Conservation (phyloP, 2,888 invertebrate species). For the Cerastis rubricosa region DNA sequence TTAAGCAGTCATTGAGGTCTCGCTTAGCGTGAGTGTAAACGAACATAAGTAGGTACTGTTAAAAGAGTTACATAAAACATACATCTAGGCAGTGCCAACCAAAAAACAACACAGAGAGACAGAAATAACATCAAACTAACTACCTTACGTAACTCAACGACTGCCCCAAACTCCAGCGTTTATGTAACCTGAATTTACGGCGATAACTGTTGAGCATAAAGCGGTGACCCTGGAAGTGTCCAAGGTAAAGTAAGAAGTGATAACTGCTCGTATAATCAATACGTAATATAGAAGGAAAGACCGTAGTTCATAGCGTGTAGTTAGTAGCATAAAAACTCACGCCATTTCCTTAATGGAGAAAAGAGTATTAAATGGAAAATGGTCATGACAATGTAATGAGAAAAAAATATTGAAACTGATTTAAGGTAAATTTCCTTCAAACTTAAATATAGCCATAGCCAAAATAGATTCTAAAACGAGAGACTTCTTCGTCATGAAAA, state of each 20-base stretch:
- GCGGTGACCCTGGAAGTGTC: neutral
- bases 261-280: constrained; percentile 4
- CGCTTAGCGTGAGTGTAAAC: neutral
- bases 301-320: neutral
- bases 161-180: constrained; percentile 12
- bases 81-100: neutral
- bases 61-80: constrained; percentile 8
- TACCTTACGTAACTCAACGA: constrained; percentile 41
- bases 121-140: constrained; percentile 15
- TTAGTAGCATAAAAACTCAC: neutral
- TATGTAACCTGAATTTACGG: constrained; percentile 38
- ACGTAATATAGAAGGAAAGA: neutral
- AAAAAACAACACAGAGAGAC: constrained; percentile 6
- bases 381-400: neutral
- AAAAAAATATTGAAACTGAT: neutral
- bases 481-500: neutral
- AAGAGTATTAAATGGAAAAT: neutral
- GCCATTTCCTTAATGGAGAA: neutral
- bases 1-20: neutral
- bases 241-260: neutral
- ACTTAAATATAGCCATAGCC: too few relatives aligned
- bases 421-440: neutral
- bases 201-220: constrained; percentile 9
- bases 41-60: neutral
- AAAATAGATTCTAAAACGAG: neutral